A percentile compares a stretch with the other conserved stretches of the same genome.
Evolutionary conservation across 2,888 invertebrate genomes (phyloP).

Genomic region (Eubasilissa splendida): DNA sequence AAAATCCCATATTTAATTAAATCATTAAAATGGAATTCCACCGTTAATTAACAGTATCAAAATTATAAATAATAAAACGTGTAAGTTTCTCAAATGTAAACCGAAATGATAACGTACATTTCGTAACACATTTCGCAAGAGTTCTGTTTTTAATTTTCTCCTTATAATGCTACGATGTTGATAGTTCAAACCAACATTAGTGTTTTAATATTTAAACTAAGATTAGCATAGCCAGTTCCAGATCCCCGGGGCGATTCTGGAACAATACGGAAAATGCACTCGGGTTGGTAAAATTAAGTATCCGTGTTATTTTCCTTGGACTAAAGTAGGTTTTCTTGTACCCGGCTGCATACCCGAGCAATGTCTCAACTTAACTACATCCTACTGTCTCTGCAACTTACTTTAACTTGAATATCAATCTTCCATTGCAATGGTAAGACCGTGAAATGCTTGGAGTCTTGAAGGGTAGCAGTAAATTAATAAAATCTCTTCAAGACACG

Average conservation of each 20-base stretch:
- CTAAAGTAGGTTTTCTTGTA: constrained; percentile 53
- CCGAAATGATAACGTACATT: no score
- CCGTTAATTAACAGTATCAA: no score
- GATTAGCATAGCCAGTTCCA: constrained; percentile 19
- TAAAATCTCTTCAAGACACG: no score
- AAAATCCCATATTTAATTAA: no score
- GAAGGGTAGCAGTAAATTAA: no score
- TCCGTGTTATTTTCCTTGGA: constrained; percentile 43
- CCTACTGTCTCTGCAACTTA: constrained; percentile 44
- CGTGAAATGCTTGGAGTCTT: background rate
- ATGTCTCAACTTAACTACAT: constrained; percentile 56
- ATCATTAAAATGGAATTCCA: no score
- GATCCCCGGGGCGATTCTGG: constrained; percentile 8
- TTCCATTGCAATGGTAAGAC: constrained; percentile 7
- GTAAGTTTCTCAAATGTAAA: no score
- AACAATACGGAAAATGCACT: constrained; percentile 21
- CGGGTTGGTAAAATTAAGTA: constrained; percentile 48
- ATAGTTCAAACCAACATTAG: background rate
- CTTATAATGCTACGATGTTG: no score
- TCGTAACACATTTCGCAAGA: no score
- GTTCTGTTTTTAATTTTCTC: no score
- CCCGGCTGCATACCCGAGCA: constrained; percentile 44
- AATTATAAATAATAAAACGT: no score
- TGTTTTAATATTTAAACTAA: constrained; percentile 6
- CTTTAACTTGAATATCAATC: constrained; percentile 30